Conservation (phyloP, 2,888 invertebrate species). For the Drosophila hawaiiensis region DNA sequence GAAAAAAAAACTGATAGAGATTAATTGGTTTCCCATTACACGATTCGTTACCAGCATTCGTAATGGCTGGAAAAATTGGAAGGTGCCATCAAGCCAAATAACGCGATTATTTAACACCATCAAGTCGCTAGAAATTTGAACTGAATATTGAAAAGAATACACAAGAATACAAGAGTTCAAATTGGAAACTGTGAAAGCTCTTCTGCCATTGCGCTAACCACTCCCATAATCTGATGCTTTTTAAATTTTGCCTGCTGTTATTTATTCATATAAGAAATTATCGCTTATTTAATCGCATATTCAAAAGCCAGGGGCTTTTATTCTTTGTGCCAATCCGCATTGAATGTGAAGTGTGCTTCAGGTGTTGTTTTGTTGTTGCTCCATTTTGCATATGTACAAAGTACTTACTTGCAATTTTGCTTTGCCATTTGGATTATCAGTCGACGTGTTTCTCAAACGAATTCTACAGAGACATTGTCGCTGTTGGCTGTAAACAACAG, state of each 20-base stretch:
- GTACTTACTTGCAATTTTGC: slow-evolving; percentile 34
- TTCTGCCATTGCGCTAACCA: slow-evolving; percentile 8
- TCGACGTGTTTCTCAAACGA: slow-evolving; percentile 41
- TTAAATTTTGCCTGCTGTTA: slow-evolving; percentile 37
- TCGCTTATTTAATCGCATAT: slow-evolving; percentile 77
- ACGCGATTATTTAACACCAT: slow-evolving; percentile 61
- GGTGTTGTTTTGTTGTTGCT: not conserved
- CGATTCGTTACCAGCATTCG: slow-evolving; percentile 40
- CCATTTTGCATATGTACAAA: slow-evolving; percentile 43
- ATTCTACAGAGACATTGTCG: slow-evolving; percentile 50
- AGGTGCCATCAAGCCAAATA: slow-evolving; percentile 48
- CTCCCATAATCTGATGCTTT: slow-evolving; percentile 44
- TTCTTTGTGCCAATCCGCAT: slow-evolving; percentile 39
- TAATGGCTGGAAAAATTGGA: slow-evolving; percentile 36
- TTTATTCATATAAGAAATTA: slow-evolving; percentile 82
- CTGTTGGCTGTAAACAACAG: slow-evolving; percentile 69
- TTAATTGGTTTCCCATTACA: slow-evolving; percentile 76
- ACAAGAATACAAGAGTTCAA: slow-evolving; percentile 3
- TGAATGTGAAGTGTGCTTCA: slow-evolving; percentile 53
- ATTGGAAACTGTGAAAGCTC: slow-evolving; percentile 4
- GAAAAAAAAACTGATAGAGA: slow-evolving; percentile 68
- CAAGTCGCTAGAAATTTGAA: slow-evolving; percentile 22
- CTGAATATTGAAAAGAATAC: slow-evolving; percentile 26
- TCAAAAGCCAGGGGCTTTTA: slow-evolving; percentile 13
- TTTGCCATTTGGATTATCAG: slow-evolving; percentile 69